A percentile compares a stretch with the other conserved stretches of the same genome.
These are phyloP conservation scores for Cephonodes hylas DNA, from an alignment of 2,888 invertebrate species.

Conservation along the genomic window DNA sequence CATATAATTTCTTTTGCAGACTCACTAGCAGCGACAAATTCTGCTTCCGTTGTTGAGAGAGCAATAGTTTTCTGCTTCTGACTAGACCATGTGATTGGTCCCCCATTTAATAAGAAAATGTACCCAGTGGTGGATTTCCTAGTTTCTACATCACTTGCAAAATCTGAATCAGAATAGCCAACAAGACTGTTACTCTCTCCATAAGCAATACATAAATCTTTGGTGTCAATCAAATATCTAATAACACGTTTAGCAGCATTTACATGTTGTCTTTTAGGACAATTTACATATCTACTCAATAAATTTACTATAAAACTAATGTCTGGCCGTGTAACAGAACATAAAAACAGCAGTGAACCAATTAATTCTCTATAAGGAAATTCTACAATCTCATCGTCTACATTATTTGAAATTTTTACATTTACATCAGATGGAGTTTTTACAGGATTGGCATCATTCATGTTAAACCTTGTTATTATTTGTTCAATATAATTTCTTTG, in stretches of 20 bases:
- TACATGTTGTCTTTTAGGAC: conserved; percentile 19
- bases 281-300: no score
- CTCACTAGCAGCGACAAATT: conserved; percentile 28
- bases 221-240: conserved; percentile 28
- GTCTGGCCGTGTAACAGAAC: no score
- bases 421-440: no score
- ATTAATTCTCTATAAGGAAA: no score
- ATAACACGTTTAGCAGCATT: conserved; percentile 28
- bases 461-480: no score
- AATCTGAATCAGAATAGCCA: conserved; percentile 33
- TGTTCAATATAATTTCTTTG: no score
- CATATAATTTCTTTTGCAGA: conserved; percentile 24
- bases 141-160: conserved; percentile 31
- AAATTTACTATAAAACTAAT: no score
- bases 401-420: no score
- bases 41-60: conserved; percentile 27
- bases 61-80: conserved; percentile 27
- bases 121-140: conserved; percentile 33
- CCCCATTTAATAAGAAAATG: conserved; percentile 32
- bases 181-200: conserved; percentile 19
- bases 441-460: no score
- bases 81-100: conserved; percentile 30
- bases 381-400: no score
- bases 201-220: conserved; percentile 29
- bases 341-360: no score